phyloP scores from a whole-genome alignment of 2,113 vertebrate species.

The Tympanuchus pallidicinctus region DNA sequence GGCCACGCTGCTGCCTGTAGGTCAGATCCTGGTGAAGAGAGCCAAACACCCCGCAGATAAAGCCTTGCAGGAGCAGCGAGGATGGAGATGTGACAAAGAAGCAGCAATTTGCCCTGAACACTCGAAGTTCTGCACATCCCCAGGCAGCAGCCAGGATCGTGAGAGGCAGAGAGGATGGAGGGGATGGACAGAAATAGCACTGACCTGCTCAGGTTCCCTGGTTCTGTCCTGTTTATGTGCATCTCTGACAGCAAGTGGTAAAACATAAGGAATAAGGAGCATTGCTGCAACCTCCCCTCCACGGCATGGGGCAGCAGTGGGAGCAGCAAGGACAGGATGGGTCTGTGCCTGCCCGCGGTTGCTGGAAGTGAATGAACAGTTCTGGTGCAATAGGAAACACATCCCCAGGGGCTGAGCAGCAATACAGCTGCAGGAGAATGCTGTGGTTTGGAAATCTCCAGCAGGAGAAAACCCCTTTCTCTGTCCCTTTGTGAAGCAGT shows the following conservation, averaged over 20 bases:
- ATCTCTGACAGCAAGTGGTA: not conserved
- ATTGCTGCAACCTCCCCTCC: not conserved
- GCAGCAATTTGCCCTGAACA: not conserved
- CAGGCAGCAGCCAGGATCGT: not conserved
- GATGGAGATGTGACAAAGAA: not conserved
- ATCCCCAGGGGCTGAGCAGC: not conserved
- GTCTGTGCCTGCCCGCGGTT: not conserved
- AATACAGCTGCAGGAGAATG: not conserved
- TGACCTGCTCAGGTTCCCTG: not conserved
- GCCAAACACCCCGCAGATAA: not conserved
- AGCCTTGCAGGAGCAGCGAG: not conserved
- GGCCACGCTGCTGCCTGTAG: not conserved
- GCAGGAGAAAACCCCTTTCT: slow-evolving; percentile 10
- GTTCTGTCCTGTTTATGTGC: not conserved
- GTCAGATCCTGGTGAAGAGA: not conserved
- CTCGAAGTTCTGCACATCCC: not conserved
- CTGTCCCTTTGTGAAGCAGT: not conserved
- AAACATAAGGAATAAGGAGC: not conserved
- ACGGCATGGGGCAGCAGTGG: not conserved
- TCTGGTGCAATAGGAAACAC: not conserved
- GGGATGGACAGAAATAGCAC: not conserved
- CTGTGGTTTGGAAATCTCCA: not conserved
- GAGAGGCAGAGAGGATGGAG: not conserved
- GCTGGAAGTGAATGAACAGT: not conserved
- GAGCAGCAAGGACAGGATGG: not conserved